These are phyloP conservation scores for Drosophila algonquin DNA, from an alignment of 2,888 invertebrate species.

Conservation along the genomic window DNA sequence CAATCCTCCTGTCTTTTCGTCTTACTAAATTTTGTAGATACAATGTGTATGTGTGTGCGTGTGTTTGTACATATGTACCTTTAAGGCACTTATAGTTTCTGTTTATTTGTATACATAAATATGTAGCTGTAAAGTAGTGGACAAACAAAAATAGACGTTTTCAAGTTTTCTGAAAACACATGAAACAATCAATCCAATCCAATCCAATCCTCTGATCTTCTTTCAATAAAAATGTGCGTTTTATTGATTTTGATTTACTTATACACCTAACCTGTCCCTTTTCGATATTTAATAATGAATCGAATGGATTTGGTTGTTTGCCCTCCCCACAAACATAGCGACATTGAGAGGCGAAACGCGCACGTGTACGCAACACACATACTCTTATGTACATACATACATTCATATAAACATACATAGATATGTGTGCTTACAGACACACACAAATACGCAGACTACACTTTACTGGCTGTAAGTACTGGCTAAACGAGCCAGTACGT, in stretches of 20 bases:
- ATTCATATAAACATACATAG: background rate
- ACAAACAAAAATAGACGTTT: constrained; percentile 24
- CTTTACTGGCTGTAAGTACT: too few relatives aligned
- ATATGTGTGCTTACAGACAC: background rate
- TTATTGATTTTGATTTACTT: constrained; percentile 14
- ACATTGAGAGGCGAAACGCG: constrained; percentile 39
- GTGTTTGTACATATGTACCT: background rate
- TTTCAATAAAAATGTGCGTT: constrained; percentile 3
- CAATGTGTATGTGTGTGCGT: background rate
- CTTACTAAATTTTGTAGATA: constrained; percentile 9
- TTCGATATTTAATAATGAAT: background rate
- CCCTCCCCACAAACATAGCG: constrained; percentile 28
- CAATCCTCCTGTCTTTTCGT: constrained; percentile 12
- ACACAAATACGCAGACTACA: too few relatives aligned
- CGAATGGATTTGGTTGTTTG: background rate
- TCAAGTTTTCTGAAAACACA: constrained; percentile 2
- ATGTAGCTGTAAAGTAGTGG: background rate
- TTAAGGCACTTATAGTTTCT: background rate
- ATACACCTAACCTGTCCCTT: background rate
- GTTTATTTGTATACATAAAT: background rate
- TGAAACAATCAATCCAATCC: background rate
- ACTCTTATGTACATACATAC: background rate
- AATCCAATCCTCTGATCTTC: background rate
- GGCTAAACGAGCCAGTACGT: background rate
- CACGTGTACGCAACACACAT: constrained; percentile 26